Conservation (phyloP, 1,140 invertebrate species). For the Zelostemma sp. region DNA sequence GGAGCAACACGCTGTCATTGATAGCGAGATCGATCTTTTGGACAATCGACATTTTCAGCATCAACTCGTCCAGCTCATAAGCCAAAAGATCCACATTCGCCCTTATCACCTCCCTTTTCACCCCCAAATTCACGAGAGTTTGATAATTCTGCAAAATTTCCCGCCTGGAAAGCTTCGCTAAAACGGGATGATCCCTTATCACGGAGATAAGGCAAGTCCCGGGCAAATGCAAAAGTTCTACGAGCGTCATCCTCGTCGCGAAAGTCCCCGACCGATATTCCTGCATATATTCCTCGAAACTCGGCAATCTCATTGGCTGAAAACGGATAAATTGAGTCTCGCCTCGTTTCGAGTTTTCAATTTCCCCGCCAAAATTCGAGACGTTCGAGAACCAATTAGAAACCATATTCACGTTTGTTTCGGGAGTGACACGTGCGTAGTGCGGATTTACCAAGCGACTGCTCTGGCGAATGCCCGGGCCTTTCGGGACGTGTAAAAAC, state of each 20-base stretch:
- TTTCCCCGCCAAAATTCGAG: too few species aligned
- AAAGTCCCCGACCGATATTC: background rate
- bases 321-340: too few species aligned
- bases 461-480: too few species aligned
- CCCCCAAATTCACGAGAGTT: conserved; percentile 1
- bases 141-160: conserved; percentile 15
- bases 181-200: conserved; percentile 4
- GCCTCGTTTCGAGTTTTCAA: too few species aligned
- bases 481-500: too few species aligned
- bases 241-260: background rate
- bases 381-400: too few species aligned
- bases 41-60: background rate
- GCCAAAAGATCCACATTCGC: conserved; percentile 9
- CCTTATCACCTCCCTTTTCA: background rate
- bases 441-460: too few species aligned
- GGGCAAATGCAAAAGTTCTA: background rate
- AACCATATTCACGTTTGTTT: too few species aligned
- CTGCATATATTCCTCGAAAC: background rate
- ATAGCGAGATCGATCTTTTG: conserved; percentile 11
- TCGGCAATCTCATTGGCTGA: too few species aligned
- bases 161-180: conserved; percentile 1
- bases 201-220: background rate
- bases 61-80: background rate
- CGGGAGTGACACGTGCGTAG: too few species aligned
- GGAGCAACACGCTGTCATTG: background rate